These are phyloP conservation scores for Leucoraja ocellata DNA, from an alignment of 2,797 vertebrate species.

Conservation along the genomic window DNA sequence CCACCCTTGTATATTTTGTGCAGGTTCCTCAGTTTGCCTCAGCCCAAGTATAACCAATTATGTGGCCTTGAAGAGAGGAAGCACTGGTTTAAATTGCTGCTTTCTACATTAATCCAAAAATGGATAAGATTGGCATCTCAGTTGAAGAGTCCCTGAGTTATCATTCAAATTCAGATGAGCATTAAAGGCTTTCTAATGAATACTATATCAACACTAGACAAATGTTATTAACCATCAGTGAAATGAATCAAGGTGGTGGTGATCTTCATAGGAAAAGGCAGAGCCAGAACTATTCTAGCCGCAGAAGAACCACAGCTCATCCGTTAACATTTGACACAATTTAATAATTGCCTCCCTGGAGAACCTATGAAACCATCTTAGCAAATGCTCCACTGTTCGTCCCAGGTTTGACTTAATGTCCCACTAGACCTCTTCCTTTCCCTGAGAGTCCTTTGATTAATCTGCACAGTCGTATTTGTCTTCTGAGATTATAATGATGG, in stretches of 20 bases:
- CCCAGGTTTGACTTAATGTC: neutral
- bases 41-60: neutral
- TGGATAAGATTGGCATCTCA: neutral
- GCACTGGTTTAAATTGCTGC: neutral
- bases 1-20: neutral
- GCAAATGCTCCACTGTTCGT: neutral
- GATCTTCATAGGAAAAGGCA: neutral
- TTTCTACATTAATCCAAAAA: neutral
- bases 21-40: neutral
- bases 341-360: neutral
- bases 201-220: neutral
- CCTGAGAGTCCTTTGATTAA: neutral
- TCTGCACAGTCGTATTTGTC: neutral
- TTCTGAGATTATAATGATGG: neutral
- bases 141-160: neutral
- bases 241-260: neutral
- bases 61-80: neutral
- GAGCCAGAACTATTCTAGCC: neutral
- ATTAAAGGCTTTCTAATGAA: neutral
- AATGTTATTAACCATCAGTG: too few relatives aligned
- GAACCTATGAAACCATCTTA: neutral
- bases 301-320: neutral
- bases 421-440: neutral
- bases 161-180: neutral
- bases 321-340: neutral